These are phyloP conservation scores for Epirrhoe alternata DNA, from an alignment of 2,888 invertebrate genomes.

Conservation along the genomic window DNA sequence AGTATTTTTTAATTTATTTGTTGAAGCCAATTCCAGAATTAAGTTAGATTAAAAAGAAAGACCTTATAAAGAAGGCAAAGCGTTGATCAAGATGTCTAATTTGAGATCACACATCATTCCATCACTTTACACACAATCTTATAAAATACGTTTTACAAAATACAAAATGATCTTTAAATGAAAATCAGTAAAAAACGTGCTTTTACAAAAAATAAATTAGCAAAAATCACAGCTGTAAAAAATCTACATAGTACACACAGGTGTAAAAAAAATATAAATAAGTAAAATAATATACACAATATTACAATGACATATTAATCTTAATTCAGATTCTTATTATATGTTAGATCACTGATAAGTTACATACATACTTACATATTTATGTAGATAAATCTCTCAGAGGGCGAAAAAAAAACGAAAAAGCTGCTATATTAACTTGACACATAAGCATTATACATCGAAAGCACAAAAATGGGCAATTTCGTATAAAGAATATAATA, in stretches of 20 bases:
- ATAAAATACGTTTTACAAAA: too few relatives aligned
- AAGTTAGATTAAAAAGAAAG: too few relatives aligned
- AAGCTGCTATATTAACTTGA: constrained; percentile 61
- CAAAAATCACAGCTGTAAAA: not conserved
- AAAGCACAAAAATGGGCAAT: constrained; percentile 80
- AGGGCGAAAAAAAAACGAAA: constrained; percentile 62
- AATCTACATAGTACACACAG: not conserved
- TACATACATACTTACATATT: constrained; percentile 59
- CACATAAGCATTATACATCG: constrained; percentile 68
- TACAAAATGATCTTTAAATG: not conserved
- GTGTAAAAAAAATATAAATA: not conserved
- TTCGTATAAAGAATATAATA: constrained; percentile 39
- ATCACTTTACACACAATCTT: too few relatives aligned
- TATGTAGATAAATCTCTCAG: constrained; percentile 51
- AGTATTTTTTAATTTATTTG: too few relatives aligned
- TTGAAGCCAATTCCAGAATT: too few relatives aligned
- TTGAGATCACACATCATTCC: too few relatives aligned
- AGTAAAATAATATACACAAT: not conserved
- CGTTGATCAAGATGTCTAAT: too few relatives aligned
- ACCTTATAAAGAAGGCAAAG: too few relatives aligned
- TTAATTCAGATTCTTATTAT: not conserved
- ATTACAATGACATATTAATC: not conserved
- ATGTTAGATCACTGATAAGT: not conserved
- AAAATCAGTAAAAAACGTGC: not conserved
- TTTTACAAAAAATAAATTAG: not conserved